Evolutionary conservation across 1,140 invertebrate species (phyloP), one percentile per base, ranked within the genome.

Genomic region (Drosophila dunni): DNA sequence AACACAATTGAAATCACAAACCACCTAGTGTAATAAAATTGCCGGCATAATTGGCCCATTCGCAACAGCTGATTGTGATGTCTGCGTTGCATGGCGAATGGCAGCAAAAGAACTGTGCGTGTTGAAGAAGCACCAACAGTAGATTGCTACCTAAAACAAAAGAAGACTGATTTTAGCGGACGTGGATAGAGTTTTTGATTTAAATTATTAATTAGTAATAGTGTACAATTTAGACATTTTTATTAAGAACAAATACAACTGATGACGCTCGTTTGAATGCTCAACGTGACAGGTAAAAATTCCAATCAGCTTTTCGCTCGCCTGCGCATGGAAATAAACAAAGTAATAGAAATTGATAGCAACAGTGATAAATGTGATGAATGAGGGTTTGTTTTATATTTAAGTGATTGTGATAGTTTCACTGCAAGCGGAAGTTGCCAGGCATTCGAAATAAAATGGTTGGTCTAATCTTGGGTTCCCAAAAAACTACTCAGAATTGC

Each of bases 81-180:
- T 29, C 7, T 7, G 66, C 57, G 66, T 34, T 3, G 1, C 38
- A 11, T 38, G 3, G 72, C 64, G 72, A 75, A 64, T 75, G 51
- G 17, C 67, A 70, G 36, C 67, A 70, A 64, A 42, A 75, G 72
- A 65, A 75, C 51, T 51, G 9, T 6, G 0, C 17, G 57, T n/a
- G 15, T 51, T 38, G 2, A 62, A 68, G 71, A 67, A 74, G 71
- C 42, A 68, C 57, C 45, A 53, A 10, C 9, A 34, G 38, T 66
- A 29, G 24, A 29, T 67, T 58, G 29, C 45, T 62, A 44, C 29
- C 38, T 7, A 4, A 56, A 64, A 65, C 48, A 53, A 51, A 58
- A 62, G 42, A 64, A 75, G 68, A 75, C 61, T 54, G 34, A 65
- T 54, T 51, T 53, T 62, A 48, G 73, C 51, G 46, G 54, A 71